Percentiles rank a stretch among this genome's conserved stretches.
These are phyloP conservation scores for Rhimphoctona megacephalus DNA, from an alignment of 2,888 invertebrate genomes.

Conservation along the genomic window DNA sequence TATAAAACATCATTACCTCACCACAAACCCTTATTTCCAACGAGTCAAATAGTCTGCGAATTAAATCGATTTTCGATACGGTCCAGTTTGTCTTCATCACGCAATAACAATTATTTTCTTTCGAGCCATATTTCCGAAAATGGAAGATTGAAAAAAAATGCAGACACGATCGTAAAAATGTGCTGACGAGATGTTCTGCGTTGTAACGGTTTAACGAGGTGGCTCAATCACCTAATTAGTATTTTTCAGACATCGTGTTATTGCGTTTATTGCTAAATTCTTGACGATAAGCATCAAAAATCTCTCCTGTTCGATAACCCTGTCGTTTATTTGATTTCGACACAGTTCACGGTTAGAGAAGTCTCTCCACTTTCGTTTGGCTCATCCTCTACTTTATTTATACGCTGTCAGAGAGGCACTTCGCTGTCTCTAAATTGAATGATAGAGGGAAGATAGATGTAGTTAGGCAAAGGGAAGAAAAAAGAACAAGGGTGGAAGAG, in stretches of 20 bases:
- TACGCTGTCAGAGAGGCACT: slow-evolving; percentile 8
- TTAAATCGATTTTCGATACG: slow-evolving; percentile 19
- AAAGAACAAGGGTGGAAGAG: slow-evolving; percentile 11
- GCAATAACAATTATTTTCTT: neutral
- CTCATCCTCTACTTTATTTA: slow-evolving; percentile 46
- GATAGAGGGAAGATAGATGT: slow-evolving; percentile 33
- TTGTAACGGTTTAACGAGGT: neutral
- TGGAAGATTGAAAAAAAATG: neutral
- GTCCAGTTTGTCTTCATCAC: neutral
- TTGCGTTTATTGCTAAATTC: neutral
- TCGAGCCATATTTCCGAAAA: neutral
- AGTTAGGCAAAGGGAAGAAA: neutral
- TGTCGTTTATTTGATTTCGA: neutral
- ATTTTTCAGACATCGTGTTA: neutral
- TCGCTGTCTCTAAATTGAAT: slow-evolving; percentile 21
- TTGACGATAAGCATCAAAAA: neutral
- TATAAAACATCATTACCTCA: slow-evolving; percentile 18
- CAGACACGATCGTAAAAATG: neutral
- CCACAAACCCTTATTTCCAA: neutral
- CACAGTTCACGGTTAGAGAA: neutral
- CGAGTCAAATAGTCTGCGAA: slow-evolving; percentile 4
- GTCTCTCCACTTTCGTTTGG: slow-evolving; percentile 26
- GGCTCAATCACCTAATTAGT: neutral
- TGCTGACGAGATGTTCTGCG: neutral
- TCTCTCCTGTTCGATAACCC: neutral